Evolutionary conservation across 1,140 invertebrate genomes (phyloP), one percentile per base, ranked within the genome.

Genomic region (Diabrotica virgifera): DNA sequence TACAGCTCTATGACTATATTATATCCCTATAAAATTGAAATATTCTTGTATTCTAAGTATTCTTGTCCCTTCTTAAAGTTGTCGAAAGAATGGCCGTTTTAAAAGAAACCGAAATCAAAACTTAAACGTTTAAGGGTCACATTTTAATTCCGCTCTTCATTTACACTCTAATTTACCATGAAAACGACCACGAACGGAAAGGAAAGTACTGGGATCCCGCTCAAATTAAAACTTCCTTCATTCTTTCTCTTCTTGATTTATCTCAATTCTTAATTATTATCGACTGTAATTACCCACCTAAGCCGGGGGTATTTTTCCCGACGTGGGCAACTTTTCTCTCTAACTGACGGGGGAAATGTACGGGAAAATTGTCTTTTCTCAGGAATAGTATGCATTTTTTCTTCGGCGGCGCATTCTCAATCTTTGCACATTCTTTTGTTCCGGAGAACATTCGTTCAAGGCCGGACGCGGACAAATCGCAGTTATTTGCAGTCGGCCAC

Each of bases 301-400:
- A 72, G 67, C 63, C 67, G 36, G 63, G 64, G 63, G 68, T 70
- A 65, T 67, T 71, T 66, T 57, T 35, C 63, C 58, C 60, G 50
- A 65, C 64, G 68, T 67, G 61, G 64, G 69, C 68, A 66, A 56
- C 38, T 61, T 12, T 8, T 46, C 40, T 14, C 62, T 50, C 55
- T 68, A 68, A 76, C 71, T 70, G 75, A 77, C 75, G 73, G 62
- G 69, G 66, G 66, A 74, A 77, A 77, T 77, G 75, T 72, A 69
- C 73, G 61, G 72, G 75, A 77, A 77, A 77, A 77, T 77, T 77
- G 72, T 77, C 74, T 74, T 67, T 69, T 74, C 72, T 66, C 67
- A 70, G 69, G 71, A 73, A 76, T 76, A 68, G 72, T 75, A 75
- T 76, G 72, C 75, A 77, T 77, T 77, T 77, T 73, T 76, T 77